Conservation (phyloP, 1,140 invertebrate species). For the Vanessa atalanta region DNA sequence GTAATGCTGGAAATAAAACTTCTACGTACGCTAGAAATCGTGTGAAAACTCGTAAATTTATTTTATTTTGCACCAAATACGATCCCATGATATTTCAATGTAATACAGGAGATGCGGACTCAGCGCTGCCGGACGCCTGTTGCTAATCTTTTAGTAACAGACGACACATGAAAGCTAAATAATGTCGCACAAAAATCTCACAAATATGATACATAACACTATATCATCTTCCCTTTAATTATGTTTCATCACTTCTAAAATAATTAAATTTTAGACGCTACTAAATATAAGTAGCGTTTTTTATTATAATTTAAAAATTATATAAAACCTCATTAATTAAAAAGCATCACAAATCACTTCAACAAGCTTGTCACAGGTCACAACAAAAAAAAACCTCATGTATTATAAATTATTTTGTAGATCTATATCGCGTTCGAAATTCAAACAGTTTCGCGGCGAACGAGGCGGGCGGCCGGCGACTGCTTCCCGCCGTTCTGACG, state of each 20-base stretch:
- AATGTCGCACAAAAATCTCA: neutral
- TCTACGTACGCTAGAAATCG: neutral
- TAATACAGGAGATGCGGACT: neutral
- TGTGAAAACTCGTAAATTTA: neutral
- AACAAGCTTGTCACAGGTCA: neutral
- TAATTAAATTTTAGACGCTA: too few relatives aligned
- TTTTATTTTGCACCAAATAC: constrained; percentile 2
- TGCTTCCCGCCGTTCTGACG: constrained; percentile 62
- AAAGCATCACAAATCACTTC: neutral
- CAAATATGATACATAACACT: neutral
- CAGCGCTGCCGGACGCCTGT: constrained; percentile 13
- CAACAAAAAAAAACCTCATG: neutral
- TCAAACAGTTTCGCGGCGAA: constrained; percentile 25
- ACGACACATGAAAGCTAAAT: neutral
- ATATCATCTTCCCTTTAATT: neutral
- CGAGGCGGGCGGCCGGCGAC: constrained; percentile 53
- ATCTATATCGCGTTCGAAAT: constrained; percentile 2
- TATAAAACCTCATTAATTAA: neutral
- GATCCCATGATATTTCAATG: neutral
- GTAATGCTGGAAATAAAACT: neutral
- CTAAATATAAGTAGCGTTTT: neutral
- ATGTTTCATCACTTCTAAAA: too few relatives aligned
- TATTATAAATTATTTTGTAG: neutral
- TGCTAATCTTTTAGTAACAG: constrained; percentile 5
- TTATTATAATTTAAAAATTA: neutral